Percentiles rank a stretch among this genome's conserved stretches.
These are phyloP conservation scores for Pseudolycoriella hygida DNA, from an alignment of 2,888 invertebrate species.

Conservation along the genomic window DNA sequence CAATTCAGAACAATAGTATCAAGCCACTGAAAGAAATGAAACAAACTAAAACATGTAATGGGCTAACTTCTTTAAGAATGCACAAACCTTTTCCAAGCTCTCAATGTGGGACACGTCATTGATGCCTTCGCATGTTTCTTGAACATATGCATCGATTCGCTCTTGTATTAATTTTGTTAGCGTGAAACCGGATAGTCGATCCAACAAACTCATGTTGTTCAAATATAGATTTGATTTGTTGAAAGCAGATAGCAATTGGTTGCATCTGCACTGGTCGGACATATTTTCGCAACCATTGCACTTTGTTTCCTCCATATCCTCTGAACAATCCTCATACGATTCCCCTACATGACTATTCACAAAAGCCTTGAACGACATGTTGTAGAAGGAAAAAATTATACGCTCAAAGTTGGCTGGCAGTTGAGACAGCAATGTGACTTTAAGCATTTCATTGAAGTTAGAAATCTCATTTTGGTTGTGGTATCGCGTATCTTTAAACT, in stretches of 20 bases:
- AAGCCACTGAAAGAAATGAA: slow-evolving; percentile 48
- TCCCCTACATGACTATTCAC: slow-evolving; percentile 24
- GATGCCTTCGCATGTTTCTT: slow-evolving; percentile 66
- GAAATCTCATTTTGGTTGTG: slow-evolving; percentile 10
- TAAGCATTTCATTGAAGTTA: slow-evolving; percentile 41
- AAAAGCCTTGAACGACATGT: slow-evolving; percentile 58
- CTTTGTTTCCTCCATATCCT: slow-evolving; percentile 38
- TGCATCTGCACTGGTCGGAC: slow-evolving; percentile 38
- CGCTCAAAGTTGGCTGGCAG: slow-evolving; percentile 49
- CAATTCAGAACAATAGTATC: slow-evolving; percentile 72
- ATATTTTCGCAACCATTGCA: slow-evolving; percentile 61
- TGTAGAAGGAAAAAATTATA: slow-evolving; percentile 58
- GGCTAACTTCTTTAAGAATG: background rate
- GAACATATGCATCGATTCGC: slow-evolving; percentile 69
- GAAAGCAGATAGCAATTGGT: slow-evolving; percentile 40
- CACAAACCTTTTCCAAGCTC: slow-evolving; percentile 44
- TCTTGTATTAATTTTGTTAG: slow-evolving; percentile 68
- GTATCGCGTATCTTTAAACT: slow-evolving; percentile 11
- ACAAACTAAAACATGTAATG: background rate
- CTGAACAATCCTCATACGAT: slow-evolving; percentile 30
- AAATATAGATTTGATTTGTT: slow-evolving; percentile 59
- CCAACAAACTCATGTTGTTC: slow-evolving; percentile 59
- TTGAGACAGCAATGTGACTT: slow-evolving; percentile 49
- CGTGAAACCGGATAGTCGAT: slow-evolving; percentile 69
- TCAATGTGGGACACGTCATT: slow-evolving; percentile 69